phyloP scores from a whole-genome alignment of 2,797 vertebrate genomes.

The Cheirogaleus major region DNA sequence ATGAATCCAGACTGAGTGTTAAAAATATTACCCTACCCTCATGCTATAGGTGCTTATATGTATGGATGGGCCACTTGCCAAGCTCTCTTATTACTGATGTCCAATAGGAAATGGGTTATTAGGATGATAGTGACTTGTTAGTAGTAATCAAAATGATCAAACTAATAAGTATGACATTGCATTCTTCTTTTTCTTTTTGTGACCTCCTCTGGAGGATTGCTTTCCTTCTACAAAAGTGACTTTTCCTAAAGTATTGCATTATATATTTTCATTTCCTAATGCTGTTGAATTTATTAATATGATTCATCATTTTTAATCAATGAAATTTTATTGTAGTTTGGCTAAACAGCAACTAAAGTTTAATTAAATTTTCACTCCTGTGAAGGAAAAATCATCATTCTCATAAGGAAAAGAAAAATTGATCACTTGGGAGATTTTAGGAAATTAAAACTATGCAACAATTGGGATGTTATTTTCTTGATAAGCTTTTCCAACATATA shows the following conservation, averaged over 20 bases:
- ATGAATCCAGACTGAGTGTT: background rate
- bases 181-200: background rate
- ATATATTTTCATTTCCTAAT: slow-evolving; percentile 56
- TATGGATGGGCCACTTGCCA: background rate
- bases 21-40: background rate
- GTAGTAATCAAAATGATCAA: background rate
- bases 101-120: background rate
- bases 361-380: slow-evolving; percentile 74
- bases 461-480: slow-evolving; percentile 64
- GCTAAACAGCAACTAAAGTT: slow-evolving; percentile 69
- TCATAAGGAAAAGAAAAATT: slow-evolving; percentile 58
- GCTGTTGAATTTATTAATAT: slow-evolving; percentile 63
- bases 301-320: slow-evolving; percentile 70
- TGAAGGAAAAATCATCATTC: slow-evolving; percentile 49
- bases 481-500: slow-evolving; percentile 52
- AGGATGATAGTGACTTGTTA: background rate
- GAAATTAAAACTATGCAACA: slow-evolving; percentile 66
- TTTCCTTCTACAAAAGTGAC: slow-evolving; percentile 15
- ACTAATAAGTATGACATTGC: background rate
- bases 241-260: slow-evolving; percentile 29
- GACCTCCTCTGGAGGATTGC: background rate
- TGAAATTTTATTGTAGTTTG: slow-evolving; percentile 73
- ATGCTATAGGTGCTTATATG: background rate
- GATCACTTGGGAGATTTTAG: slow-evolving; percentile 64
- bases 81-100: background rate